phyloP scores from a whole-genome alignment of 2,888 invertebrate species.

The Crocallis elinguaria region DNA sequence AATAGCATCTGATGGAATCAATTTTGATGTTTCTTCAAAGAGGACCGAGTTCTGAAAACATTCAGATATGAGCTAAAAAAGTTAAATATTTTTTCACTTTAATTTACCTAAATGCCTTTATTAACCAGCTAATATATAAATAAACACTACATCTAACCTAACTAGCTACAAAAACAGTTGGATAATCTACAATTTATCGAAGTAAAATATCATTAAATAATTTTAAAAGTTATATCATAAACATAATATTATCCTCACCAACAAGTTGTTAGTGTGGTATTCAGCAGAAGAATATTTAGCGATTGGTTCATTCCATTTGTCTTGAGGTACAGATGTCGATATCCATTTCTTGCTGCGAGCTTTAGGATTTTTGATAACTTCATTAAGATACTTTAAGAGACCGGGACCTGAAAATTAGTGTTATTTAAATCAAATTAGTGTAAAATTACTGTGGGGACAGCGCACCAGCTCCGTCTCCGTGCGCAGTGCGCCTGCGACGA shows the following conservation, averaged over 20 bases:
- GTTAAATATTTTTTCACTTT: too few species aligned
- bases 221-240: neutral
- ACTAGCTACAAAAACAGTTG: too few species aligned
- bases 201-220: too few species aligned
- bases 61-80: too few species aligned
- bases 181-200: too few species aligned
- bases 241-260: slow-evolving; percentile 66
- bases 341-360: slow-evolving; percentile 90
- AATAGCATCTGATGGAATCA: slow-evolving; percentile 90
- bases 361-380: slow-evolving; percentile 86
- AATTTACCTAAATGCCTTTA: too few species aligned
- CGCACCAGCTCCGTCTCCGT: too few species aligned
- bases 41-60: slow-evolving; percentile 80
- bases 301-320: slow-evolving; percentile 50
- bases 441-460: too few species aligned
- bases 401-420: slow-evolving; percentile 48
- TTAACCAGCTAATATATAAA: too few species aligned
- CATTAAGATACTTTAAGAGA: slow-evolving; percentile 83
- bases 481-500: too few species aligned
- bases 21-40: slow-evolving; percentile 90
- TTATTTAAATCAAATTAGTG: too few species aligned
- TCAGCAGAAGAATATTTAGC: slow-evolving; percentile 89
- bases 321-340: slow-evolving; percentile 90
- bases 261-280: slow-evolving; percentile 93
- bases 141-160: too few species aligned